Evolutionary conservation across 2,113 vertebrate genomes (phyloP).

Genomic region (Mustelus asterias): DNA sequence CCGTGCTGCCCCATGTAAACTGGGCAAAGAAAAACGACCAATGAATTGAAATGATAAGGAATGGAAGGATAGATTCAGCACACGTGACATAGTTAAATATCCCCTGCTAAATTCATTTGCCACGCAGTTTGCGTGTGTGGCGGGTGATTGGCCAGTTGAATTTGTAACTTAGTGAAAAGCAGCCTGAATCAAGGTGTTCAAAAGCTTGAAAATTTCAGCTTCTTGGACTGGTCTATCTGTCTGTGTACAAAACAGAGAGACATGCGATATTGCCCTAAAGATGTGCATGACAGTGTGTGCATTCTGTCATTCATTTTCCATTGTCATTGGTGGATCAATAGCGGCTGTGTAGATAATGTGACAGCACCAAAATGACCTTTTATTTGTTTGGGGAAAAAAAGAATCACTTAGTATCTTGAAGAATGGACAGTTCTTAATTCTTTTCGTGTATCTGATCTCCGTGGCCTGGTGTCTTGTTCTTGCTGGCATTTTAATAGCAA

Average conservation of each 20-base stretch:
- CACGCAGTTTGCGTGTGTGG: not conserved
- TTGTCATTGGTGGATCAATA: not conserved
- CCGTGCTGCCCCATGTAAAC: not conserved
- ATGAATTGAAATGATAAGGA: not conserved
- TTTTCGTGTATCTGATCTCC: not conserved
- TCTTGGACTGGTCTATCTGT: not conserved
- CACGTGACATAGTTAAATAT: not conserved
- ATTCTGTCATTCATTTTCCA: too few species aligned
- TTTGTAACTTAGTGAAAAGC: not conserved
- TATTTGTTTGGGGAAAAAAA: too few species aligned
- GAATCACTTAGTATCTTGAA: not conserved
- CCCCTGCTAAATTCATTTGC: not conserved
- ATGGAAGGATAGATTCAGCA: not conserved
- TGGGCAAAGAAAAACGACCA: not conserved
- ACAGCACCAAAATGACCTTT: not conserved
- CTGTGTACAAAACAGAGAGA: not conserved
- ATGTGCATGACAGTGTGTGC: not conserved
- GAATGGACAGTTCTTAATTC: not conserved
- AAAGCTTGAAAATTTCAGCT: not conserved
- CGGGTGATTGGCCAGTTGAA: not conserved
- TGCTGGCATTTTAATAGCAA: not conserved
- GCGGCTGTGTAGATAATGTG: not conserved
- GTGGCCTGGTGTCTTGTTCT: not conserved
- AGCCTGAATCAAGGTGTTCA: too few species aligned
- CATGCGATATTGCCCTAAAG: not conserved